Conservation (phyloP, 2,797 vertebrate species). For the Gallinago nigripennis region DNA sequence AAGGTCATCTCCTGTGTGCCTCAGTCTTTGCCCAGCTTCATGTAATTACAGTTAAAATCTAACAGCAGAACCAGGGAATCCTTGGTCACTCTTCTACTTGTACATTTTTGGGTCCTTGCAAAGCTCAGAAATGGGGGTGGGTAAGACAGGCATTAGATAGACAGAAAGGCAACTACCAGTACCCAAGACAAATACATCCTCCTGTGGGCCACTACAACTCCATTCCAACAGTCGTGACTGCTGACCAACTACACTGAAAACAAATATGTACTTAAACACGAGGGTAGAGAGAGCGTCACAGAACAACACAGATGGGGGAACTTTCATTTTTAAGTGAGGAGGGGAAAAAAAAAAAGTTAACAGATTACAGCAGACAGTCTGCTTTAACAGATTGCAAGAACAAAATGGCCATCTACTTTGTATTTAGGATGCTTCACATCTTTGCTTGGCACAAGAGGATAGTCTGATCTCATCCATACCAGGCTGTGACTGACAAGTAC, state of each 20-base stretch:
- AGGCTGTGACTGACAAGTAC: slow-evolving; percentile 67
- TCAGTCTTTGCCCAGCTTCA: background rate
- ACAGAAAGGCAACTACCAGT: background rate
- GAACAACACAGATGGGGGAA: slow-evolving; percentile 45
- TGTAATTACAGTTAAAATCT: background rate
- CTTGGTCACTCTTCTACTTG: background rate
- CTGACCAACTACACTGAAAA: background rate
- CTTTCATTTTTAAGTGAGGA: slow-evolving; percentile 15
- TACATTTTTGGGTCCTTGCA: background rate
- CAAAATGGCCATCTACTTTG: slow-evolving; percentile 63
- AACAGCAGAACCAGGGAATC: background rate
- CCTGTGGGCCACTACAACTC: background rate
- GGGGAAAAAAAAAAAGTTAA: background rate
- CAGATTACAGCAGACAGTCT: slow-evolving; percentile 57
- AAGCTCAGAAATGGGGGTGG: background rate
- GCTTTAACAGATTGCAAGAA: slow-evolving; percentile 63
- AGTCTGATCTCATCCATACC: slow-evolving; percentile 64
- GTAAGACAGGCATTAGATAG: background rate
- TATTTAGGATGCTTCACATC: slow-evolving; percentile 44
- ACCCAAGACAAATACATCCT: background rate
- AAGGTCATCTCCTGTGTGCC: background rate
- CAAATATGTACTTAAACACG: background rate
- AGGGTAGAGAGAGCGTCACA: background rate
- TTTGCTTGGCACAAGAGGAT: slow-evolving; percentile 47
- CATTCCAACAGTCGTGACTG: background rate